phyloP scores from a whole-genome alignment of 2,888 invertebrate genomes.

The Listrodromus nycthemerus region DNA sequence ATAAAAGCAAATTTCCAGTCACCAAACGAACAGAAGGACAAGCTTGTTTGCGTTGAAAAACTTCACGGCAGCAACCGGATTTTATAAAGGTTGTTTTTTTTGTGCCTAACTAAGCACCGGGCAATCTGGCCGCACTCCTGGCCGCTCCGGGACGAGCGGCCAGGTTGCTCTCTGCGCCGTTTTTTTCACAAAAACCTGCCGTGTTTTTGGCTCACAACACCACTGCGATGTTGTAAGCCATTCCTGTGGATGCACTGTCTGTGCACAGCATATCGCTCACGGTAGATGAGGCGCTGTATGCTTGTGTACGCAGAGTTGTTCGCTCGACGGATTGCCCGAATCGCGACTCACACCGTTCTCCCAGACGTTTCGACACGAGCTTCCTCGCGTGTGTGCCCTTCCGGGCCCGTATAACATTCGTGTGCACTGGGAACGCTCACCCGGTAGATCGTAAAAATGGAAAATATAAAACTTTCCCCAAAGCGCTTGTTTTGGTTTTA shows the following conservation, averaged over 20 bases:
- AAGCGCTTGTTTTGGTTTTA: slow-evolving; percentile 79
- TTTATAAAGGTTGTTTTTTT: background rate
- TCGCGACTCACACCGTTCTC: slow-evolving; percentile 42
- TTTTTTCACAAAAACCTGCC: slow-evolving; percentile 30
- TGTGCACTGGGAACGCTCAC: slow-evolving; percentile 34
- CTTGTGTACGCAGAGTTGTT: slow-evolving; percentile 17
- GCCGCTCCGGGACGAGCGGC: background rate
- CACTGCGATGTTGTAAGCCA: slow-evolving; percentile 48
- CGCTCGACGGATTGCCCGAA: slow-evolving; percentile 48
- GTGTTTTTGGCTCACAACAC: slow-evolving; percentile 18
- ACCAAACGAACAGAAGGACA: background rate
- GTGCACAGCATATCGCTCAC: slow-evolving; percentile 40
- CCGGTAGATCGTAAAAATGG: slow-evolving; percentile 77
- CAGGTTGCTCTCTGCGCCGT: slow-evolving; percentile 33
- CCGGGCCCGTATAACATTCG: slow-evolving; percentile 1
- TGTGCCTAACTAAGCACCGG: background rate
- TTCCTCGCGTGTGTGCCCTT: background rate
- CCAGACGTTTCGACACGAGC: slow-evolving; percentile 22
- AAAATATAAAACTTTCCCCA: slow-evolving; percentile 81
- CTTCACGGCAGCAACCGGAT: too few species aligned
- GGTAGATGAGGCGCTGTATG: slow-evolving; percentile 54
- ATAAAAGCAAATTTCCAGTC: background rate
- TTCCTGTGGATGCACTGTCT: slow-evolving; percentile 59
- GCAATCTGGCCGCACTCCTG: too few species aligned
- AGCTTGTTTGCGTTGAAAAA: background rate